A percentile compares a stretch with the other conserved stretches of the same genome.
These are phyloP conservation scores for Autographa pulchrina DNA, from an alignment of 2,888 invertebrate genomes.

Conservation along the genomic window DNA sequence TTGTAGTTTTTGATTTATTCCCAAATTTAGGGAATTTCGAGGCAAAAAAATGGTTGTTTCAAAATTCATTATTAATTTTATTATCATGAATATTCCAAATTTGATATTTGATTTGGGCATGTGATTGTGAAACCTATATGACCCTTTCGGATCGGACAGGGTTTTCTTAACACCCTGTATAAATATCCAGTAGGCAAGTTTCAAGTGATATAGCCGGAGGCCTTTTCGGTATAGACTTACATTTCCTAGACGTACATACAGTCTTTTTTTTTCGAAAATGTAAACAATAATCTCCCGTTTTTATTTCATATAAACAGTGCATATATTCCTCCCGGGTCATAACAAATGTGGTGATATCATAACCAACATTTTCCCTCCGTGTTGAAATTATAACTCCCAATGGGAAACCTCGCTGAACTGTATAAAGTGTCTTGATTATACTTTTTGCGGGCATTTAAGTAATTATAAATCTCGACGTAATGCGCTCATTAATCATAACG, in stretches of 20 bases:
- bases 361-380: constrained; percentile 24
- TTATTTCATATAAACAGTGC: constrained; percentile 1
- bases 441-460: constrained; percentile 68
- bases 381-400: constrained; percentile 50
- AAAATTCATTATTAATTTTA: too few relatives aligned
- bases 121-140: too few relatives aligned
- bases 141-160: too few relatives aligned
- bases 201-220: too few relatives aligned
- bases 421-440: constrained; percentile 72
- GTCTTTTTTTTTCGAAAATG: not conserved
- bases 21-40: too few relatives aligned
- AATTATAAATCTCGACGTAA: constrained; percentile 71
- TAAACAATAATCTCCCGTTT: not conserved
- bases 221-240: too few relatives aligned
- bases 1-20: too few relatives aligned
- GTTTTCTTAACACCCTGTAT: too few relatives aligned
- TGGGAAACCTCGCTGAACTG: constrained; percentile 60
- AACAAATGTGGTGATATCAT: constrained; percentile 1
- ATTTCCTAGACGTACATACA: not conserved
- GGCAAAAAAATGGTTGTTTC: too few relatives aligned
- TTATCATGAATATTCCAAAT: too few relatives aligned
- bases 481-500: constrained; percentile 71
- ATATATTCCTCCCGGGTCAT: not conserved
- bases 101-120: too few relatives aligned
- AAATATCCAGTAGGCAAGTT: too few relatives aligned